phyloP scores from a whole-genome alignment of 35 echinoderm and acorn worm genomes.

The Lytechinus pictus region DNA sequence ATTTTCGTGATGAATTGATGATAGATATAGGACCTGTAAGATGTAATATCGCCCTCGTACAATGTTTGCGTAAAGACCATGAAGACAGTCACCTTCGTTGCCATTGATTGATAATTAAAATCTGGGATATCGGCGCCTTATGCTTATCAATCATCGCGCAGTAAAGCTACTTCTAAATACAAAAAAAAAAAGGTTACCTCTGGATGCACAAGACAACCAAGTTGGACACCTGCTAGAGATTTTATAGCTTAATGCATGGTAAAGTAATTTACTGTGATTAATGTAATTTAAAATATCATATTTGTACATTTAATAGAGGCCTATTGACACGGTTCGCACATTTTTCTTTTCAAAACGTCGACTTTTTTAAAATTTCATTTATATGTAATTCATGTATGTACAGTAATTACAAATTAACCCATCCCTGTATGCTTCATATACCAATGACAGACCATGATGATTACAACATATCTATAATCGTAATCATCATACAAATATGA shows the following conservation, averaged over 20 bases:
- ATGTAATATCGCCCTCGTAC: no score
- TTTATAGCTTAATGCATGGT: background rate
- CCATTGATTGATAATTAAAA: no score
- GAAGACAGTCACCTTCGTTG: no score
- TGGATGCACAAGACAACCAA: background rate
- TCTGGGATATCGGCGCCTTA: background rate
- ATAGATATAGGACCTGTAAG: no score
- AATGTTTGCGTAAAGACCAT: no score
- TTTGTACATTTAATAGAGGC: background rate
- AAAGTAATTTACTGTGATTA: background rate
- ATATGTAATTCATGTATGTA: background rate
- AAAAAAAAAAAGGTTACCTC: background rate
- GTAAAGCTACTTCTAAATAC: background rate
- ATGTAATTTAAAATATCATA: background rate
- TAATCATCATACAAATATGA: background rate
- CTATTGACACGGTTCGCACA: no score
- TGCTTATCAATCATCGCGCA: background rate
- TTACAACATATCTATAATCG: background rate
- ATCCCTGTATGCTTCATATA: background rate
- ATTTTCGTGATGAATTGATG: no score
- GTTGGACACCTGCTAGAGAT: background rate
- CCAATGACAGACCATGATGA: background rate
- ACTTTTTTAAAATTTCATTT: background rate
- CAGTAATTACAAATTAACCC: background rate
- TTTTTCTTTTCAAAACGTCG: no score